Conservation (phyloP, 2,888 invertebrate genomes). For the Eupithecia exiguata region DNA sequence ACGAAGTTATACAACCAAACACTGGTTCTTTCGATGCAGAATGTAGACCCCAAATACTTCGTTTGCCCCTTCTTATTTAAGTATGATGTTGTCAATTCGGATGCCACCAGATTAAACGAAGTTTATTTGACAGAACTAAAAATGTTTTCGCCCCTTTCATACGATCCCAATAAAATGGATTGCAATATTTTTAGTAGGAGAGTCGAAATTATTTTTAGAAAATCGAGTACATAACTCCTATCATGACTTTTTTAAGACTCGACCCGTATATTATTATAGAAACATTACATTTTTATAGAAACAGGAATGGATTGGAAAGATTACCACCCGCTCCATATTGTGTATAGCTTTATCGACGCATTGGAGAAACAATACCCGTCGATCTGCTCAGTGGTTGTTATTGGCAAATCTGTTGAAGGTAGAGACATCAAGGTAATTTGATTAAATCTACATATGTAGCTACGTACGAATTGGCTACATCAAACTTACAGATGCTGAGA, state of each 20-base stretch:
- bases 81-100: no score
- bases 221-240: no score
- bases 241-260: not conserved
- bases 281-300: constrained; percentile 59
- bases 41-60: not conserved
- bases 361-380: constrained; percentile 88
- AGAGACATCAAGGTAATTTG: constrained; percentile 86
- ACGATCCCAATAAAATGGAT: no score
- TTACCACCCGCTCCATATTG: constrained; percentile 88
- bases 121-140: no score
- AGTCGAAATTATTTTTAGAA: no score
- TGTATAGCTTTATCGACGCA: constrained; percentile 88
- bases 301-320: constrained; percentile 88
- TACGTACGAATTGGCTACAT: not conserved
- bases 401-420: constrained; percentile 90
- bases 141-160: no score
- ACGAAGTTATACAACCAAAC: no score
- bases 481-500: not conserved
- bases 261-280: no score
- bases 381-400: constrained; percentile 87
- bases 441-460: not conserved
- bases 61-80: not conserved
- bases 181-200: no score
- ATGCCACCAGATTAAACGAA: no score
- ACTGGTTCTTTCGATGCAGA: not conserved